A percentile compares a stretch with the other conserved stretches of the same genome.
phyloP scores from a whole-genome alignment of 2,888 invertebrate genomes.

The Oeneis ivallda region DNA sequence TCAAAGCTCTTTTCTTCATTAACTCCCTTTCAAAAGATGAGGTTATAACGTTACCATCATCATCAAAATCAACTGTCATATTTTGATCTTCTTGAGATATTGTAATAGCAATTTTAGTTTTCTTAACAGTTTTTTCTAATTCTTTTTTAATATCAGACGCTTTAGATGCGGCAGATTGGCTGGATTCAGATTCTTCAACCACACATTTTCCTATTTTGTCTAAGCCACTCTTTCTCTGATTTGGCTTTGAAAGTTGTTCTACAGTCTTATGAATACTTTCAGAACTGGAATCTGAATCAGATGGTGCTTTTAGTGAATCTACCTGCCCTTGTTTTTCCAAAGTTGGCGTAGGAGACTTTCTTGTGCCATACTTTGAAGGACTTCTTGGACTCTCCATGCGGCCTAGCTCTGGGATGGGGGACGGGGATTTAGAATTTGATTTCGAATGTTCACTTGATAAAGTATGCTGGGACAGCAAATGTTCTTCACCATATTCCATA shows the following conservation, averaged over 20 bases:
- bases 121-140: conserved; percentile 74
- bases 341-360: conserved; percentile 81
- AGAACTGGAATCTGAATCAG: conserved; percentile 83
- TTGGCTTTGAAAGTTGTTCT: conserved; percentile 72
- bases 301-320: conserved; percentile 78
- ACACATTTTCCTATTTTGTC: conserved; percentile 74
- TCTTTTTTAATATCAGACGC: conserved; percentile 72
- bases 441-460: conserved; percentile 75
- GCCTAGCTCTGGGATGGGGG: conserved; percentile 65
- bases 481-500: conserved; percentile 79
- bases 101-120: conserved; percentile 79
- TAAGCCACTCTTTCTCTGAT: conserved; percentile 68
- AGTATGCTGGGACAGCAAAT: conserved; percentile 67
- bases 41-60: conserved; percentile 75
- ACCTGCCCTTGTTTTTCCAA: conserved; percentile 83
- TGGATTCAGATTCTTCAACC: conserved; percentile 83
- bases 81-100: conserved; percentile 80
- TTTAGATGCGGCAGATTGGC: conserved; percentile 80
- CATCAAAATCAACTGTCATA: conserved; percentile 77
- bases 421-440: conserved; percentile 72
- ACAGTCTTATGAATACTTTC: conserved; percentile 78
- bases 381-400: conserved; percentile 74
- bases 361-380: conserved; percentile 65
- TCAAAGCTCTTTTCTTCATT: conserved; percentile 69
- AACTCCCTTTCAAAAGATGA: conserved; percentile 71